Conservation (phyloP, 2,888 invertebrate genomes). For the Sthenelais limicola region DNA sequence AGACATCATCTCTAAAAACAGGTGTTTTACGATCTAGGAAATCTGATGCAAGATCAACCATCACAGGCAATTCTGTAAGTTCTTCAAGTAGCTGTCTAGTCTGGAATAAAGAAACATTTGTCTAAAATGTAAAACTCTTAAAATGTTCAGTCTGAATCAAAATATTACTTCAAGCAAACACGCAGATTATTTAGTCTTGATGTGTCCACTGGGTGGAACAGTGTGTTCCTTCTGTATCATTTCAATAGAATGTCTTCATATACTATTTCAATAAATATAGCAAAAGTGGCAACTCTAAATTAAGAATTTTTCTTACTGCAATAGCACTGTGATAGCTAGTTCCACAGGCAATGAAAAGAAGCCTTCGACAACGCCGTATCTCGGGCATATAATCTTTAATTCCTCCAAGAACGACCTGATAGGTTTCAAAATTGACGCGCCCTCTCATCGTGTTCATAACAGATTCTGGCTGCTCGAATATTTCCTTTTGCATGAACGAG, state of each 20-base stretch:
- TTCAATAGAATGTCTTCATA: no score
- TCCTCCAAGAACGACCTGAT: slow-evolving; percentile 94
- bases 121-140: no score
- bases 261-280: no score
- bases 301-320: slow-evolving; percentile 76
- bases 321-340: slow-evolving; percentile 99
- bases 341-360: slow-evolving; percentile 98
- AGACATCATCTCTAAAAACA: slow-evolving; percentile 99
- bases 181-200: no score
- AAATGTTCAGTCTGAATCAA: no score
- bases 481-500: slow-evolving; percentile 99
- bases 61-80: slow-evolving; percentile 97
- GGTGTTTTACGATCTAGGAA: slow-evolving; percentile 98
- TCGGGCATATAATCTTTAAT: slow-evolving; percentile 98
- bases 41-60: slow-evolving; percentile 98
- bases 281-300: no score
- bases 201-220: no score
- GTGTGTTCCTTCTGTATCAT: no score
- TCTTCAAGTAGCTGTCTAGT: slow-evolving; percentile 92
- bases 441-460: slow-evolving; percentile 99
- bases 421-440: slow-evolving; percentile 89
- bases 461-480: slow-evolving; percentile 99
- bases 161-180: no score
- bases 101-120: no score
- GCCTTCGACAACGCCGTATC: slow-evolving; percentile 94